A percentile compares a stretch with the other conserved stretches of the same genome.
phyloP scores from a whole-genome alignment of 1,140 invertebrate species.

The Colletes gigas region DNA sequence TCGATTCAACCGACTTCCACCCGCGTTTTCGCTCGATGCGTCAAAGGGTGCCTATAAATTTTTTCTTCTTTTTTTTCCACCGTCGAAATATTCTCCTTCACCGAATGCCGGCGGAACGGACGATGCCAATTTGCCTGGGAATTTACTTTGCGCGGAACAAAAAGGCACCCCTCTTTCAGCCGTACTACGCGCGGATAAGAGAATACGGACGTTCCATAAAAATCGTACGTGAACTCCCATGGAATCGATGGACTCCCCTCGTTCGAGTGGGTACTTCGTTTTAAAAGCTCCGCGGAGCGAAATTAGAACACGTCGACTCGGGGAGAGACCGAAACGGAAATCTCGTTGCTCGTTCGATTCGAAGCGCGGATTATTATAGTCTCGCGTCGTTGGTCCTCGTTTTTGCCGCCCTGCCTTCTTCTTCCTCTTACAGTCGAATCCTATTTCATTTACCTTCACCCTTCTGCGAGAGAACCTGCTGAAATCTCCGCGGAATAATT shows the following conservation, averaged over 20 bases:
- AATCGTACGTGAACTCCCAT: slow-evolving; percentile 52
- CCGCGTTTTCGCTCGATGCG: neutral
- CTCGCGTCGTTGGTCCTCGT: slow-evolving; percentile 23
- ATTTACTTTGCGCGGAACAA: slow-evolving; percentile 39
- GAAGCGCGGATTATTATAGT: slow-evolving; percentile 33
- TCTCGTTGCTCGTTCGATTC: slow-evolving; percentile 28
- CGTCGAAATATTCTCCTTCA: slow-evolving; percentile 32
- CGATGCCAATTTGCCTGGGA: slow-evolving; percentile 48
- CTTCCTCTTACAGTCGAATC: neutral
- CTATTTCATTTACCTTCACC: neutral
- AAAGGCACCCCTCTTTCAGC: slow-evolving; percentile 26
- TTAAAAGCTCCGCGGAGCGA: slow-evolving; percentile 47
- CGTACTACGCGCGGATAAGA: slow-evolving; percentile 37
- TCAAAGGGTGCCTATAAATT: slow-evolving; percentile 34
- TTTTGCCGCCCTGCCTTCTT: neutral
- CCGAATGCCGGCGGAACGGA: slow-evolving; percentile 21
- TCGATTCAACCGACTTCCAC: neutral
- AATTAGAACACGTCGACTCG: slow-evolving; percentile 38
- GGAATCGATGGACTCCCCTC: slow-evolving; percentile 38
- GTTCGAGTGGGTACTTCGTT: slow-evolving; percentile 44
- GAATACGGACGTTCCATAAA: slow-evolving; percentile 51
- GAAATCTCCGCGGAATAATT: neutral
- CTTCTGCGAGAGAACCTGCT: neutral
- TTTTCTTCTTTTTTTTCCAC: neutral
- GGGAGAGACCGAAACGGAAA: slow-evolving; percentile 6